Evolutionary conservation across 2,888 invertebrate genomes (phyloP).

Genomic region (Spatulosminthurus flaviceps): DNA sequence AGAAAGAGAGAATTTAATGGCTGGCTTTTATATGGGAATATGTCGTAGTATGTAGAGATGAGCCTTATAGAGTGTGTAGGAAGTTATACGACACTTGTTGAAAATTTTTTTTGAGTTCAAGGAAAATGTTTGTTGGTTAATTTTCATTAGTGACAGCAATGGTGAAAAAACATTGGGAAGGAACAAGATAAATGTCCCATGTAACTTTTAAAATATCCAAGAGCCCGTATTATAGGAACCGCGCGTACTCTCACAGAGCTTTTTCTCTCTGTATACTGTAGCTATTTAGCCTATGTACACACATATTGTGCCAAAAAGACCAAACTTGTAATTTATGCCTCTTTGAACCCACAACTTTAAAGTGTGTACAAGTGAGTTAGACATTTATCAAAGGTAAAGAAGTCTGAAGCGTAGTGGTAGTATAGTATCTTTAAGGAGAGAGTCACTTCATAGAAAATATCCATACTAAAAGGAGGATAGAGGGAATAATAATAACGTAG

Average conservation of each 20-base stretch:
- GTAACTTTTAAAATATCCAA: slow-evolving; percentile 15
- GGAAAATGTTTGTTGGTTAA: slow-evolving; percentile 20
- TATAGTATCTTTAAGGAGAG: too few relatives aligned
- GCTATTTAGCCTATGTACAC: neutral
- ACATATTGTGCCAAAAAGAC: slow-evolving; percentile 5
- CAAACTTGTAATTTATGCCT: slow-evolving; percentile 4
- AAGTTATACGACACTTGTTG: slow-evolving; percentile 23
- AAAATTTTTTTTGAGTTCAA: slow-evolving; percentile 4
- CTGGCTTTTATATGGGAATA: neutral
- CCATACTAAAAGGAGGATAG: neutral
- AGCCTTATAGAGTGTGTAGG: too few relatives aligned
- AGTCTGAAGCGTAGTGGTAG: neutral
- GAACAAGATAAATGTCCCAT: slow-evolving; percentile 16
- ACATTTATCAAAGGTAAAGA: neutral
- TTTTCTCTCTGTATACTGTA: neutral
- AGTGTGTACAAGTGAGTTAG: slow-evolving; percentile 3
- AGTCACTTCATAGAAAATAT: neutral
- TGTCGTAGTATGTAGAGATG: neutral
- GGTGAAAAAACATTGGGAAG: slow-evolving; percentile 3
- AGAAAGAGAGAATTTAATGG: neutral
- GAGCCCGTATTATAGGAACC: too few relatives aligned
- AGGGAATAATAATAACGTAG: too few relatives aligned
- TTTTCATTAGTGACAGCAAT: slow-evolving; percentile 20
- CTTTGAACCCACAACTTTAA: slow-evolving; percentile 4
- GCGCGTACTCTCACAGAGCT: too few relatives aligned